Conservation (phyloP, 1,140 invertebrate species). For the Zaprionus ornatus region DNA sequence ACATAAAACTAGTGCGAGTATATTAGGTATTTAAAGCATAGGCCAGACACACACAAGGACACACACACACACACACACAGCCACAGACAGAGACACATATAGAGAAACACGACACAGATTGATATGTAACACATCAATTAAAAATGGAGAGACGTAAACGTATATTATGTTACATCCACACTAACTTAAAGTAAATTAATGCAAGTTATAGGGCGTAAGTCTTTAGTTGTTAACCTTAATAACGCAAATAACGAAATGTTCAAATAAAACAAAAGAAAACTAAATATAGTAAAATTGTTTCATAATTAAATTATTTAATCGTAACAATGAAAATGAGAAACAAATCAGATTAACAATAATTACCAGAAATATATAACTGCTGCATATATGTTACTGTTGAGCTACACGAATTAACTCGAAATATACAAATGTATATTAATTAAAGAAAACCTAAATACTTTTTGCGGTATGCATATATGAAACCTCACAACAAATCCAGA, state of each 20-base stretch:
- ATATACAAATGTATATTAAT: constrained; percentile 56
- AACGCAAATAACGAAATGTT: constrained; percentile 36
- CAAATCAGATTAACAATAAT: constrained; percentile 55
- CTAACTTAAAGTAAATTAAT: constrained; percentile 52
- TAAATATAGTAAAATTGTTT: constrained; percentile 72
- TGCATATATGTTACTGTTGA: constrained; percentile 77
- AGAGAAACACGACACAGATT: constrained; percentile 41
- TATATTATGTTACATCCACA: constrained; percentile 71
- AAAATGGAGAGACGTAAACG: constrained; percentile 55
- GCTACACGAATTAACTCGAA: constrained; percentile 59
- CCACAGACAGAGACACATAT: not conserved
- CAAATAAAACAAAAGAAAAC: constrained; percentile 55
- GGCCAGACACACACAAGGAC: not conserved
- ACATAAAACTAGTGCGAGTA: constrained; percentile 9
- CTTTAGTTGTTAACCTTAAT: constrained; percentile 68
- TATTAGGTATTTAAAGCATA: constrained; percentile 37
- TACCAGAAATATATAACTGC: constrained; percentile 70
- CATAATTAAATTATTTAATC: constrained; percentile 71
- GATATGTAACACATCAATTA: constrained; percentile 65
- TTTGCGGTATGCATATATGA: constrained; percentile 25
- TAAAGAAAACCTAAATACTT: constrained; percentile 47
- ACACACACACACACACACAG: not conserved
- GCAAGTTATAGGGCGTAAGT: constrained; percentile 57
- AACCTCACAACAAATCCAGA: constrained; percentile 24
- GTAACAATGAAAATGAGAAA: constrained; percentile 44